These are phyloP conservation scores for Chrysolina americana DNA, from an alignment of 2,888 invertebrate genomes.

Conservation along the genomic window DNA sequence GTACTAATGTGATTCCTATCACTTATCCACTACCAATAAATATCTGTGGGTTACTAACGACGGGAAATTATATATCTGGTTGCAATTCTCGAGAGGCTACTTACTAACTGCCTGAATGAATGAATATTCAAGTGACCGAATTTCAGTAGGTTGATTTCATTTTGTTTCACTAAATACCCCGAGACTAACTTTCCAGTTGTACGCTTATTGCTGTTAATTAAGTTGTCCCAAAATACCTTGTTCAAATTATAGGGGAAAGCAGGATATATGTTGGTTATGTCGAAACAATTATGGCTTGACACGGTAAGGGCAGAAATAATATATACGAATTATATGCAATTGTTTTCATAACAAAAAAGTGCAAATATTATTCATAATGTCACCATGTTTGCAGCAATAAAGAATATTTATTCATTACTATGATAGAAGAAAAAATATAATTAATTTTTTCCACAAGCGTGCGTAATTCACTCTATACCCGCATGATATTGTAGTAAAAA, in stretches of 20 bases:
- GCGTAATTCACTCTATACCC: no score
- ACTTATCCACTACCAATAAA: not conserved
- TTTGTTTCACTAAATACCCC: slow-evolving; percentile 19
- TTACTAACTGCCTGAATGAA: not conserved
- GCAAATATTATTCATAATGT: no score
- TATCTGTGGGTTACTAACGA: not conserved
- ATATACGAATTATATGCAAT: not conserved
- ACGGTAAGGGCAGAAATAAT: not conserved
- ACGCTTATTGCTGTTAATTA: slow-evolving; percentile 25
- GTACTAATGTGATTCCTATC: not conserved
- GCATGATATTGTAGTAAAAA: no score
- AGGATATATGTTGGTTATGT: not conserved
- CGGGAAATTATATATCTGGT: not conserved
- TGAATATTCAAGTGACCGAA: slow-evolving; percentile 26
- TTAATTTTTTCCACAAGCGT: no score
- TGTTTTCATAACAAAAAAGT: no score
- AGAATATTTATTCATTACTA: no score
- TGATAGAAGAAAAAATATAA: no score
- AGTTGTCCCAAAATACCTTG: not conserved
- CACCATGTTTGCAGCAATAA: no score
- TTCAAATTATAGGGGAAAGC: not conserved
- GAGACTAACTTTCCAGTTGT: not conserved
- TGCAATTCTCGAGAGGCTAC: not conserved
- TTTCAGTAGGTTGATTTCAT: not conserved
- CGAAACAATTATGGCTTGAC: not conserved